Base-by-base conservation (phyloP, 1,140 invertebrate genomes). In the Eurosta solidaginis region DNA sequence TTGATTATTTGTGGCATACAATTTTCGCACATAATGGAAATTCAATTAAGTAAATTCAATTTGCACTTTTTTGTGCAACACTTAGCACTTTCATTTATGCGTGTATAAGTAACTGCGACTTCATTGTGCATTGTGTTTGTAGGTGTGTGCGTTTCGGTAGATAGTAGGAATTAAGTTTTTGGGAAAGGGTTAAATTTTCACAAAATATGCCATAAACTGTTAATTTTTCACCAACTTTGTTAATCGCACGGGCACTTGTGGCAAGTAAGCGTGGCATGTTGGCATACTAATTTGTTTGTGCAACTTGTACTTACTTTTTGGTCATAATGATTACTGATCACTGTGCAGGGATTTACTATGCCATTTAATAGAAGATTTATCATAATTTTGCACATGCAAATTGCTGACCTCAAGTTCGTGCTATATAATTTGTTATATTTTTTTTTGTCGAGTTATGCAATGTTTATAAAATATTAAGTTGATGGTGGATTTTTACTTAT, bases 401-500 rank as follows among this genome's bases (percentile, higher is more conserved):
- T 68, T 2, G 33, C 59, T 68, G 59, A 68, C 59, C 59, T 68
- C 10, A 68, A 68, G 59, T 68, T 68, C 59, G 9, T 68, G 17
- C 7, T 17, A 68, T 20, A 40, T n/a, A 40, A 40, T 68, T 68
- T 40, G 29, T 68, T 68, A 68, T 68, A 68, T 9, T 22, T 22
- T 52, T 52, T 1, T 7, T 6, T 2, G 10, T 22, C 25, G 6
- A 52, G 20, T 52, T 22, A 52, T 52, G n/a, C n/a, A n/a, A n/a
- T n/a, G n/a, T n/a, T n/a, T n/a, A n/a, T n/a, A n/a, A n/a, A n/a
- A n/a, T n/a, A n/a, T n/a, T n/a, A n/a, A n/a, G n/a, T n/a, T n/a
- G n/a, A n/a, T n/a, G n/a, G n/a, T n/a, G n/a, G n/a, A n/a, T n/a
- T n/a, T n/a, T n/a, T n/a, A n/a, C n/a, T n/a, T n/a, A n/a, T n/a